These are phyloP conservation scores for Microvelia longipes DNA, from an alignment of 1,140 invertebrate species.

Conservation along the genomic window DNA sequence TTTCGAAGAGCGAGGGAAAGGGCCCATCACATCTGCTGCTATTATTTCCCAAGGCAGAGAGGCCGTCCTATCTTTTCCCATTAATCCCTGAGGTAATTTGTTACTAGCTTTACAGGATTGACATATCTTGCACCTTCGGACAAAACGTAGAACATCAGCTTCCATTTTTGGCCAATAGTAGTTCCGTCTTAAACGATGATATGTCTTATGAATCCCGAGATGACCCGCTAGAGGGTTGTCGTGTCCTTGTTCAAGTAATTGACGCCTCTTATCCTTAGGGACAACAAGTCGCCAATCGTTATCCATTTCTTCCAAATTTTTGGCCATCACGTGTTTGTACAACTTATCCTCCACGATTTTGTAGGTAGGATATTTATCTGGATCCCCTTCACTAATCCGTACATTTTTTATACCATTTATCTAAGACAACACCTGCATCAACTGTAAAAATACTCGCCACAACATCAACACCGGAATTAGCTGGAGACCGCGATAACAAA, in stretches of 20 bases:
- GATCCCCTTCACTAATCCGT: not conserved
- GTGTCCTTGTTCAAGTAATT: not conserved
- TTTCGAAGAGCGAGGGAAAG: slow-evolving; percentile 25
- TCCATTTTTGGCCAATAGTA: slow-evolving; percentile 22
- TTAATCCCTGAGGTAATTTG: slow-evolving; percentile 22
- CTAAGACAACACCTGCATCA: not conserved
- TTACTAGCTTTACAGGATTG: slow-evolving; percentile 24
- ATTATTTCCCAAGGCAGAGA: slow-evolving; percentile 25
- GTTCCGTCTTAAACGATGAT: not conserved
- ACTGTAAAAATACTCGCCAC: not conserved
- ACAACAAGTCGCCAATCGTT: not conserved
- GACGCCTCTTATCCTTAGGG: not conserved
- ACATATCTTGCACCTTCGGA: slow-evolving; percentile 20
- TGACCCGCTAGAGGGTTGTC: not conserved
- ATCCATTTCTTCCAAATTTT: not conserved
- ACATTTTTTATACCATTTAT: not conserved
- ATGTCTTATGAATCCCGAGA: not conserved
- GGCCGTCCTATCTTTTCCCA: slow-evolving; percentile 19
- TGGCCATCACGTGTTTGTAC: not conserved
- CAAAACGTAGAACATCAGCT: slow-evolving; percentile 19
- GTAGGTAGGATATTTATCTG: not conserved
- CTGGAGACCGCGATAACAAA: slow-evolving; percentile 2
- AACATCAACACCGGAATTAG: not conserved
- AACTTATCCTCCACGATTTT: not conserved
- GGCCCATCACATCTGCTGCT: slow-evolving; percentile 30